A percentile compares a stretch with the other conserved stretches of the same genome.
These are phyloP conservation scores for Mus pahari DNA, from an alignment of 2,113 vertebrate genomes.

Conservation along the genomic window DNA sequence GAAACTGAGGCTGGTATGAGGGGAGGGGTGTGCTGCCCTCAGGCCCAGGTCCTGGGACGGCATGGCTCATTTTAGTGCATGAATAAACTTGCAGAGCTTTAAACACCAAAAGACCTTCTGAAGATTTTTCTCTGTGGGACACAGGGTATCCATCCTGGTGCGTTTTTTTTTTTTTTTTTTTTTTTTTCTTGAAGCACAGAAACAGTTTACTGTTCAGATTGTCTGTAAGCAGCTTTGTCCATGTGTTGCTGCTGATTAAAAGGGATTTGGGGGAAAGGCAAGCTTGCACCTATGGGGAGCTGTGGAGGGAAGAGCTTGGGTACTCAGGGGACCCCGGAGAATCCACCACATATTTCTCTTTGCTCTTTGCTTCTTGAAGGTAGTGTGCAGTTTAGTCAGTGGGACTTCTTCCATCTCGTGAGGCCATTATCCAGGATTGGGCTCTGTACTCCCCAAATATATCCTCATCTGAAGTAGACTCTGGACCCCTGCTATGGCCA, in stretches of 20 bases:
- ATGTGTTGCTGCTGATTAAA: not conserved
- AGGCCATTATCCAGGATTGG: not conserved
- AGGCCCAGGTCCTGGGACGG: fast-evolving
- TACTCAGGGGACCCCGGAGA: not conserved
- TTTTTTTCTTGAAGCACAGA: not conserved
- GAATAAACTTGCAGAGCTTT: not conserved
- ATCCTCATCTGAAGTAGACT: not conserved
- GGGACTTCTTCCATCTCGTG: not conserved
- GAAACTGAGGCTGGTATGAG: not conserved
- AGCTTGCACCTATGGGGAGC: not conserved
- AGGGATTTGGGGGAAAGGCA: not conserved
- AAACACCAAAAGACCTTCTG: not conserved
- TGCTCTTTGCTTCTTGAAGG: not conserved
- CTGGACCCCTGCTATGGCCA: fast-evolving
- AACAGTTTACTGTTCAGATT: not conserved
- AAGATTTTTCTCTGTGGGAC: not conserved
- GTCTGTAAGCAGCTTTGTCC: not conserved
- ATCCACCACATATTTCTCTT: not conserved
- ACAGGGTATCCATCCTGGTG: not conserved
- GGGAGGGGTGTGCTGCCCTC: not conserved
- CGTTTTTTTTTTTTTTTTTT: too few relatives aligned
- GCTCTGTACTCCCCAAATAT: not conserved
- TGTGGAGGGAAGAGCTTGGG: not conserved
- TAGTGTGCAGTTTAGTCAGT: fast-evolving
- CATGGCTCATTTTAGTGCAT: fast-evolving